phyloP scores from a whole-genome alignment of 2,113 vertebrate species.

The Amblyornis subalaris region DNA sequence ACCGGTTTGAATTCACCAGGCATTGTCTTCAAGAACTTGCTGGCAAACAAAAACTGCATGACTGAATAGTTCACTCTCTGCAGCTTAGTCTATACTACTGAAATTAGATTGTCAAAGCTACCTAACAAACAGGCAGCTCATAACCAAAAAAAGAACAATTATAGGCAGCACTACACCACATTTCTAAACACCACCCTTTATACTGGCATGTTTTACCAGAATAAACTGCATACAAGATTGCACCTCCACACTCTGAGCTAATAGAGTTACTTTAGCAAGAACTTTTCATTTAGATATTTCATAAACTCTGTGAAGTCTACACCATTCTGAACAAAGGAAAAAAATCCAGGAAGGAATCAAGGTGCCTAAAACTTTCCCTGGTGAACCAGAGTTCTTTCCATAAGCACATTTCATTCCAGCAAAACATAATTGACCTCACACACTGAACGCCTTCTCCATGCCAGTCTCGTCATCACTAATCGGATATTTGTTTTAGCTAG shows the following conservation, averaged over 20 bases:
- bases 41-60: not conserved
- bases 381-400: not conserved
- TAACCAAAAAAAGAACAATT: not conserved
- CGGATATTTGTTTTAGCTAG: conserved; percentile 8
- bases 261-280: not conserved
- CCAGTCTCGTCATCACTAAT: conserved; percentile 16
- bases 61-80: not conserved
- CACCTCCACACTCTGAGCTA: not conserved
- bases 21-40: not conserved
- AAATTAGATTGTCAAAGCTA: not conserved
- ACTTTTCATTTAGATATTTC: not conserved
- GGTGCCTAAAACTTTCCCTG: not conserved
- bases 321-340: not conserved
- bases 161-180: not conserved
- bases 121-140: not conserved
- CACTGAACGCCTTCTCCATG: not conserved
- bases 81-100: not conserved
- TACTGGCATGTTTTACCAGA: not conserved
- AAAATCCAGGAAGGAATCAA: not conserved
- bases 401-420: not conserved
- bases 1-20: not conserved
- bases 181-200: not conserved
- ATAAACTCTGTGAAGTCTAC: not conserved
- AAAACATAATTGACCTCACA: not conserved
- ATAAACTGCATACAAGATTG: not conserved